Base-by-base conservation (phyloP, 2,888 invertebrate species). In the Serrognathus titanus region DNA sequence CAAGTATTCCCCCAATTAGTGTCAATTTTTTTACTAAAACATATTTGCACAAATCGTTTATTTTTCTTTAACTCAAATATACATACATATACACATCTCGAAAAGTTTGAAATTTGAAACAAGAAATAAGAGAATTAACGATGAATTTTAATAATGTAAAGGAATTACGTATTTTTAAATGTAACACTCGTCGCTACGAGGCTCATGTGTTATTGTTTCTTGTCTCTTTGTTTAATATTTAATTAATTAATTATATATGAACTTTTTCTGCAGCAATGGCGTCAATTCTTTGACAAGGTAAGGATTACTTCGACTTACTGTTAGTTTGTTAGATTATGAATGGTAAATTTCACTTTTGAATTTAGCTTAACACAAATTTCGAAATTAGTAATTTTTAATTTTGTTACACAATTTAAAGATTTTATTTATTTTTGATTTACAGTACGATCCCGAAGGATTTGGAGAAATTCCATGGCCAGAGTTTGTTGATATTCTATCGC, bases 381-480 rank as follows among this genome's bases (percentile, higher is more conserved):
- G 24, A 31, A 47, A 12, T 47, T 12, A 31, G 20, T 31, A 31
- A 48, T 31, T 3, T 1, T 40, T 35, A 39, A 20, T 43, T 31
- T 45, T 11, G 11, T 20, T 11, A 40, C 11, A 48, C 10, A 48
- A 24, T 36, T 35, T 7, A 31, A 31, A 31, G 24, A 31, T 31
- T 31, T 4, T 24, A 1, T 31, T 31, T 31, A 6, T 31, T 31
- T 31, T 31, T 3, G 1, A 31, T 51, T 37, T 78, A 55, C 80
- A 93, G 92, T 94, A 90, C 74, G 94, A 94, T 80, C 91, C 92
- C 7, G 94, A 94, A 79, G 94, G 94, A 41, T 94, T 94, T 72
- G 94, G 94, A 8, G 94, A 94, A 81, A 94, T 94, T 70, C 90
- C 90, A 45, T 89, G 93, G 83, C 85, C 87, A 51, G 92, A 94